Evolutionary conservation across 2,888 invertebrate genomes (phyloP), one percentile per base, ranked within the genome.

Genomic region (Calliphora vomitoria): DNA sequence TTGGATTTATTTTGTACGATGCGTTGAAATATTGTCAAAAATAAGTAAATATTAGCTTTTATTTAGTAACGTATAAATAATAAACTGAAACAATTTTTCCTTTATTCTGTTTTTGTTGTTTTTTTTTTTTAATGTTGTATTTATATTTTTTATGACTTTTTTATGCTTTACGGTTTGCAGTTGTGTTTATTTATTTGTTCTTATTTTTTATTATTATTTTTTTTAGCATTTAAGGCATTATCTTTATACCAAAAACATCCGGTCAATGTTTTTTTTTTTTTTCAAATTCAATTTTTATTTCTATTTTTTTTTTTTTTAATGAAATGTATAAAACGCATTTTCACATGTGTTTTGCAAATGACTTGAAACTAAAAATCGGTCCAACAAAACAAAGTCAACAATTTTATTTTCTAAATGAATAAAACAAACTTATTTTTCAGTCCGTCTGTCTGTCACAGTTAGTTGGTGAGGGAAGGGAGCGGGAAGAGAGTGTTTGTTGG

Each of bases 171-270:
- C 50, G 41, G 8, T 8, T n/a, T 74, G 55, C 72, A 74, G 38
- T 72, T 80, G 53, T 53, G 20, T 81, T 81, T 31, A 81, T 55
- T 66, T 64, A 53, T 72, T 81, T 72, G 44, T 66, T 47, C 31
- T 81, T 75, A 71, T 85, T 80, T 62, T 66, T 66, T 78, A 8
- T 69, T 55, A 69, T 38, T 72, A 38, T 62, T 64, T 84, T 47
- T 69, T 72, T 80, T 58, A 66, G 55, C 58, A 69, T 62, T 71
- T 76, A 58, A 74, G 31, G 71, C 78, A 76, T 80, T 89, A 85
- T 89, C 89, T 89, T 89, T 89, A 88, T 88, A 88, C 89, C 90
- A 88, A 92, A 90, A 92, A 91, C 92, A 92, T 92, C 92, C 92
- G 92, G 92, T 91, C 92, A 90, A 91, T 89, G 90, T 92, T 91